Base-by-base conservation (phyloP, 2,797 vertebrate genomes). In the Pangasius krempfi region DNA sequence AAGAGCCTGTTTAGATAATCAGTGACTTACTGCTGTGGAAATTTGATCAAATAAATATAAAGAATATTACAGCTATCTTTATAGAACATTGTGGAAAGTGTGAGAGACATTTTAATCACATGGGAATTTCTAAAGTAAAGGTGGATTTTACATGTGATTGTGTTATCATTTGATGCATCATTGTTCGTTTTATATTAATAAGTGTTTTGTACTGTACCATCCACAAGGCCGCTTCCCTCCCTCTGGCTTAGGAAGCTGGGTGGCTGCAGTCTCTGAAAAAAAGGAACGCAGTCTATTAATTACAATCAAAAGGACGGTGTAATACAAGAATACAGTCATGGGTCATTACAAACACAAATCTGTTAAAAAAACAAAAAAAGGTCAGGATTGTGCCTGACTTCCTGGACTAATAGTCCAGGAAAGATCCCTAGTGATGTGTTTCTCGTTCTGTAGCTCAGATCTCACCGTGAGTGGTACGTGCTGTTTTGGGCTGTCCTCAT, bases 391-490 rank as follows among this genome's bases (percentile, higher is more conserved):
- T 47, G 44, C 44, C 33, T 75, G 22, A 75, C 22, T 44, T 44
- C 25, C 72, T 75, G 44, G 44, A 75, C 25, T 75, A 54, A 79
- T 10, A 54, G 27, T 30, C 9, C 40, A 25, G 66, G 6, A 22
- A 13, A 50, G 14, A n/a, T 50, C 73, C 20, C 14, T 62, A 58
- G 54, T 52, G 6, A 8, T 56, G 66, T 40, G 30, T 70, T 68
- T 33, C 5, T 44, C 27, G 16, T 40, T 58, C 40, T 86, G 16
- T 40, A 37, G 58, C 30, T 25, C 25, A 22, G 37, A 37, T 91
- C 93, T 87, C 88, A 96, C 96, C 37, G 30, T 87, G 89, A 91
- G 3, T 5, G 94, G 92, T 1, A 87, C 85, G 52, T 87, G 91
- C 33, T 89, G 84, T 47, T 89, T 87, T 5, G 88, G 54, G 12